Base-by-base conservation (phyloP, 2,797 vertebrate species). In the Acanthurus lineatus region DNA sequence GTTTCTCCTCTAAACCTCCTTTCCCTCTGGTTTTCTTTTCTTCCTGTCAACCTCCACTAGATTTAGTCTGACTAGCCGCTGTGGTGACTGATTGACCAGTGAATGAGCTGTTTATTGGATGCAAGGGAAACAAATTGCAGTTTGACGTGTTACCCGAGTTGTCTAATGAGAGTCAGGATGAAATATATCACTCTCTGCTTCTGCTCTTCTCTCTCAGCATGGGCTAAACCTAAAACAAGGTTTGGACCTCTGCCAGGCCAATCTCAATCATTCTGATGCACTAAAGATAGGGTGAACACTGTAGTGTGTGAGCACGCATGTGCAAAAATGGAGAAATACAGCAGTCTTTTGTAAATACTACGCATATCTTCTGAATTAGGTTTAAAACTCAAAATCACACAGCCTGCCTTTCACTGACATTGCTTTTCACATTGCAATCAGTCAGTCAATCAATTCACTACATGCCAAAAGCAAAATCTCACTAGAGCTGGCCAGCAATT, bases 71-170 rank as follows among this genome's bases (percentile, higher is more conserved):
- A 92, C 90, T 87, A 91, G 93, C 92, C 82, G 91, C 92, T 87
- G 91, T 82, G 93, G 92, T 95, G 94, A 96, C 94, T 95, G 95
- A 96, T 96, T 95, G 94, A 92, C 93, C 93, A 87, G 93, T 81
- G 93, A 95, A 96, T 95, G 94, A 95, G 94, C 93, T 93, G 92
- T 94, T 95, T 96, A 95, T 96, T 96, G 95, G 94, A 95, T 95
- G 94, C 94, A 94, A 94, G 90, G 91, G 92, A 95, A 95, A 95
- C 94, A 95, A 95, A 96, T 95, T 95, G 94, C 92, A 82, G 93
- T 93, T 94, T 93, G 94, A 95, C 93, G 89, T 89, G 89, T 93
- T 93, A 86, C 92, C 90, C 82, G 91, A 93, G 90, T 93, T 92
- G 90, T 90, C 91, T 94, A 94, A 95, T 94, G 94, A 94, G 94